Evolutionary conservation across 2,888 invertebrate species (phyloP).

Genomic region (Lysandra coridon): DNA sequence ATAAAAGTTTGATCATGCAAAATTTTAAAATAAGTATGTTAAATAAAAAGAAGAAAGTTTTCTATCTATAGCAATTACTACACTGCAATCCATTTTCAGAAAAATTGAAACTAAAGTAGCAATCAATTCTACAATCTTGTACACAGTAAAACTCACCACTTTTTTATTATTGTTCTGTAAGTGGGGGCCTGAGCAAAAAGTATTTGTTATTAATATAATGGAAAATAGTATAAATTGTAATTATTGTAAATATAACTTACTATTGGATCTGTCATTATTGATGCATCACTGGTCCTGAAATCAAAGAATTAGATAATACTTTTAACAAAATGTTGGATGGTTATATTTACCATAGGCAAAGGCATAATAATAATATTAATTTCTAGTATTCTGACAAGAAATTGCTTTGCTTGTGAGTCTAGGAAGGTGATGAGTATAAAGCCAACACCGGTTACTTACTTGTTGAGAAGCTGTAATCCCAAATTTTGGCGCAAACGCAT

Average conservation of each 20-base stretch:
- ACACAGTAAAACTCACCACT: slow-evolving; percentile 54
- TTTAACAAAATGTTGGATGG: neutral
- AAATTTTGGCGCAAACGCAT: slow-evolving; percentile 79
- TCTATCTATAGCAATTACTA: neutral
- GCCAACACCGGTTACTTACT: slow-evolving; percentile 48
- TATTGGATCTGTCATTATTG: slow-evolving; percentile 79
- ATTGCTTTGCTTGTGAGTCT: neutral
- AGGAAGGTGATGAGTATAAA: neutral
- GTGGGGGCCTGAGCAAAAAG: slow-evolving; percentile 51
- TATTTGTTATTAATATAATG: slow-evolving; percentile 28
- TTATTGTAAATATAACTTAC: slow-evolving; percentile 49
- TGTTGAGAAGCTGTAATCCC: slow-evolving; percentile 64
- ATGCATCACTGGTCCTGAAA: slow-evolving; percentile 75
- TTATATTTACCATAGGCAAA: neutral
- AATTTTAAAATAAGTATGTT: no score
- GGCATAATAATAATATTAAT: neutral
- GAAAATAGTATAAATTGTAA: neutral
- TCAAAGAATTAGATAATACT: neutral
- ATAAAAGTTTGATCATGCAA: neutral
- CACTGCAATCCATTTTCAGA: neutral
- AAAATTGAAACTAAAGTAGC: neutral
- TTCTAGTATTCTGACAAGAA: neutral
- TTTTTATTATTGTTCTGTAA: slow-evolving; percentile 62
- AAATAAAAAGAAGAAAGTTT: neutral
- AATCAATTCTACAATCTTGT: neutral